These are phyloP conservation scores for Collichthys lucidus DNA, from an alignment of 2,113 vertebrate species.

Conservation along the genomic window DNA sequence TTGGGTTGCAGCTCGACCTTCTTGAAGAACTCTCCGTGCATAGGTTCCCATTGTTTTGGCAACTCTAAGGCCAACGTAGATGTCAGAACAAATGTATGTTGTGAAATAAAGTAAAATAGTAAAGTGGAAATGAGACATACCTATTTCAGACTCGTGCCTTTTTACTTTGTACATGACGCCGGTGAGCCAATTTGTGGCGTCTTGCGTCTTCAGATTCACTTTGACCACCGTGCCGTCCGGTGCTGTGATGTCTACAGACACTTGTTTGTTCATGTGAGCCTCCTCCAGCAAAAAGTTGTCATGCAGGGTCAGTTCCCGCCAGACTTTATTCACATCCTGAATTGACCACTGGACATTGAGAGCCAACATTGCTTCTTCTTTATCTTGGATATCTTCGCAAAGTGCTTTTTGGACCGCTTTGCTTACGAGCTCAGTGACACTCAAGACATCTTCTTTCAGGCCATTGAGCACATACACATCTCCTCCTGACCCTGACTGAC, in stretches of 20 bases:
- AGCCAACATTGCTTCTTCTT: conserved; percentile 51
- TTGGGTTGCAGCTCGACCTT: conserved; percentile 46
- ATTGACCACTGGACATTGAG: conserved; percentile 66
- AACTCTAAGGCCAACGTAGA: neutral
- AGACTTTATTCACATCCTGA: neutral
- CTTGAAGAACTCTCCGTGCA: conserved; percentile 41
- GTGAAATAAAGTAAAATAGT: too few species aligned
- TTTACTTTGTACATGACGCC: conserved; percentile 55
- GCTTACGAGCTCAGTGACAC: conserved; percentile 41
- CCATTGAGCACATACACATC: conserved; percentile 56
- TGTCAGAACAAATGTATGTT: accelerated
- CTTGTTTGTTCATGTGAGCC: neutral
- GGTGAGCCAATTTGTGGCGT: conserved; percentile 36
- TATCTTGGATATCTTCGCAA: neutral
- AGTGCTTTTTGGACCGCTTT: conserved; percentile 41
- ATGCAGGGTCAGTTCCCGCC: conserved; percentile 52
- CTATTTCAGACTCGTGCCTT: conserved; percentile 14
- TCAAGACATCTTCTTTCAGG: conserved; percentile 70
- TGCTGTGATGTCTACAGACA: neutral
- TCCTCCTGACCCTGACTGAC: neutral
- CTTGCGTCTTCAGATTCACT: conserved; percentile 29
- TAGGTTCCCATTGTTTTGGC: conserved; percentile 60
- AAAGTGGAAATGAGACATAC: conserved; percentile 1
- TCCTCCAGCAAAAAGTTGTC: conserved; percentile 68
- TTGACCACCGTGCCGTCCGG: neutral